These are phyloP conservation scores for Agapornis roseicollis DNA, from an alignment of 2,113 vertebrate genomes.

Conservation along the genomic window DNA sequence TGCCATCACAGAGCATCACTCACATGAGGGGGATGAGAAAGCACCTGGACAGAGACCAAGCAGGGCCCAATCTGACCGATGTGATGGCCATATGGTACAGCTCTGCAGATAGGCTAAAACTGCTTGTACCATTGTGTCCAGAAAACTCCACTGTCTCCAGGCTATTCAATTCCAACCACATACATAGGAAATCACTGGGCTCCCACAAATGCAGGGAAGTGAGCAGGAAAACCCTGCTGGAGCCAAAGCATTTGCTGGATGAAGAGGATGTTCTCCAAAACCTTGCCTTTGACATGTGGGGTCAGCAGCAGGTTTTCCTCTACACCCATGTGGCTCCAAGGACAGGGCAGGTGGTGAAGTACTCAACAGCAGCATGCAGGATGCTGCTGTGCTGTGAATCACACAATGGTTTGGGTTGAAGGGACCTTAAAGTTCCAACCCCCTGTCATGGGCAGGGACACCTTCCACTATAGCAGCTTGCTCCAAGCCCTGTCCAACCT, in stretches of 20 bases:
- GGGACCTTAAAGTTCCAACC: not conserved
- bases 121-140: not conserved
- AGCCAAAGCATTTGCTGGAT: not conserved
- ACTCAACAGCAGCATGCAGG: not conserved
- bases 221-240: not conserved
- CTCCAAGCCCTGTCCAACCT: not conserved
- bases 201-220: not conserved
- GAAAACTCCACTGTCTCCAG: not conserved
- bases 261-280: not conserved
- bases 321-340: not conserved
- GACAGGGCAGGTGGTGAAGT: not conserved
- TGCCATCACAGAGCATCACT: not conserved
- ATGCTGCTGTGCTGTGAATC: not conserved
- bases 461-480: not conserved
- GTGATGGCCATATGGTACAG: not conserved
- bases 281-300: not conserved
- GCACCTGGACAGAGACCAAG: too few species aligned
- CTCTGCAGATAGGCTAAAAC: not conserved
- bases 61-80: rapidly evolving
- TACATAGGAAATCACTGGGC: not conserved
- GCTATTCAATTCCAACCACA: not conserved
- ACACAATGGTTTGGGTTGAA: not conserved
- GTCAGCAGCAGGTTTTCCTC: not conserved
- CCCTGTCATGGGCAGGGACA: not conserved
- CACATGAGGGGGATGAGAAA: too few species aligned